Conservation (phyloP, 2,888 invertebrate species). For the Uropetala carovei region DNA sequence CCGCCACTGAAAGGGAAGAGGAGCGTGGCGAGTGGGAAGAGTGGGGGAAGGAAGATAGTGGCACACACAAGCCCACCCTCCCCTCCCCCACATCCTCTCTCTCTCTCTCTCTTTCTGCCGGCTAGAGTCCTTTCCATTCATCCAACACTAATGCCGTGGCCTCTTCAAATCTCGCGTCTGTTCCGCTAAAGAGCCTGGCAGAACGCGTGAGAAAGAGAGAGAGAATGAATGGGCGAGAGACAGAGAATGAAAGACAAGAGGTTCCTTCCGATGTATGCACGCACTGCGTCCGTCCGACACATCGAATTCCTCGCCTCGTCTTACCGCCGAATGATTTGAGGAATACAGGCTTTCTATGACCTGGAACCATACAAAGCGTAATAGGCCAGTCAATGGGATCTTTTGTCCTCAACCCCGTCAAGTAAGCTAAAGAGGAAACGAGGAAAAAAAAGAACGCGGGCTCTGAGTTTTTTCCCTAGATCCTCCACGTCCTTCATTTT, state of each 20-base stretch:
- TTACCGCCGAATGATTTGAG: too few relatives aligned
- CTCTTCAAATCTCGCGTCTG: background rate
- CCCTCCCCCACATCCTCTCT: background rate
- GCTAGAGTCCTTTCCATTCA: background rate
- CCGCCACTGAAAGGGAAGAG: background rate
- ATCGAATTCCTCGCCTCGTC: background rate
- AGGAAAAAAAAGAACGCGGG: background rate
- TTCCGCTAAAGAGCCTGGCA: background rate
- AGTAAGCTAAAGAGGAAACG: conserved; percentile 35
- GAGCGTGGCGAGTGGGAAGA: background rate
- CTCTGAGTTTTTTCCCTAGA: conserved; percentile 21
- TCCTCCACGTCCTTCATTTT: background rate
- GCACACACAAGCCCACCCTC: background rate
- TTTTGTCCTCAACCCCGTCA: background rate
- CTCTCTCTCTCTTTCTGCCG: too few relatives aligned
- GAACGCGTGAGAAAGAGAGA: background rate
- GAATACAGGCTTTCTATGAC: background rate
- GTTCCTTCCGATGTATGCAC: background rate
- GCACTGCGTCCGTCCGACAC: background rate
- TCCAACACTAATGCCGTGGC: background rate
- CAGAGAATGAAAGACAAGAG: background rate
- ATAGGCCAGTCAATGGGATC: conserved; percentile 21
- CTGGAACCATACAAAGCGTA: background rate
- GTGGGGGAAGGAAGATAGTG: background rate
- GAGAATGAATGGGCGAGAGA: background rate